These are phyloP conservation scores for Eremophila alpestris DNA, from an alignment of 2,797 vertebrate genomes.

Conservation along the genomic window DNA sequence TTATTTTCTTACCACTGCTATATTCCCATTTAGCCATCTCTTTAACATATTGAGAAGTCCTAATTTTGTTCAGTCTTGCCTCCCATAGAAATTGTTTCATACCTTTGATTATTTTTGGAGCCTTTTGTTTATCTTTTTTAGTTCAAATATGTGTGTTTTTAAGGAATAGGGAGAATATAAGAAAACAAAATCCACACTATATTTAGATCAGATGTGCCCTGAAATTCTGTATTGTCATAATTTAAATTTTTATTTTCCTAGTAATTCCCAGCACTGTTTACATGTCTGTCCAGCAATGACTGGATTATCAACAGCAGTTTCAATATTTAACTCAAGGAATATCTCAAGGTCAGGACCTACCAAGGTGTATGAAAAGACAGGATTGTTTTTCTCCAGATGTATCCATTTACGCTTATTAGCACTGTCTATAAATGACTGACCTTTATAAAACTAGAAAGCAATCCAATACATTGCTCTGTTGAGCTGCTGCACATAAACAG, in stretches of 20 bases:
- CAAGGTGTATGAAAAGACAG: neutral
- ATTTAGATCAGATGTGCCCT: neutral
- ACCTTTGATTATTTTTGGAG: neutral
- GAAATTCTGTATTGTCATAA: neutral
- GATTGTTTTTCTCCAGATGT: neutral
- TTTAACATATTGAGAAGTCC: neutral
- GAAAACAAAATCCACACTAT: neutral
- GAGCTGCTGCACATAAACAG: neutral
- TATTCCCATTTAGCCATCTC: neutral
- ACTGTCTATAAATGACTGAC: neutral
- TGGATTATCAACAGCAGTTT: neutral
- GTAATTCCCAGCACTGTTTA: neutral
- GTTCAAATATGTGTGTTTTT: neutral
- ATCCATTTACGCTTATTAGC: neutral
- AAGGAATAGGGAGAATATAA: neutral
- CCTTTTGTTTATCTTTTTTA: neutral
- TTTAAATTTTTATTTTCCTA: neutral
- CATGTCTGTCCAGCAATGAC: neutral
- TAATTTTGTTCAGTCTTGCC: neutral
- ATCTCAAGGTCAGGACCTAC: neutral
- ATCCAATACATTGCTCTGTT: neutral
- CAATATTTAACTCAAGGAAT: neutral
- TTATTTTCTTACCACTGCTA: neutral
- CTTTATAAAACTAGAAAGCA: neutral
- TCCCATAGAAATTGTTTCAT: neutral